phyloP scores from a whole-genome alignment of 2,888 invertebrate species.

The Epirrita christyi region DNA sequence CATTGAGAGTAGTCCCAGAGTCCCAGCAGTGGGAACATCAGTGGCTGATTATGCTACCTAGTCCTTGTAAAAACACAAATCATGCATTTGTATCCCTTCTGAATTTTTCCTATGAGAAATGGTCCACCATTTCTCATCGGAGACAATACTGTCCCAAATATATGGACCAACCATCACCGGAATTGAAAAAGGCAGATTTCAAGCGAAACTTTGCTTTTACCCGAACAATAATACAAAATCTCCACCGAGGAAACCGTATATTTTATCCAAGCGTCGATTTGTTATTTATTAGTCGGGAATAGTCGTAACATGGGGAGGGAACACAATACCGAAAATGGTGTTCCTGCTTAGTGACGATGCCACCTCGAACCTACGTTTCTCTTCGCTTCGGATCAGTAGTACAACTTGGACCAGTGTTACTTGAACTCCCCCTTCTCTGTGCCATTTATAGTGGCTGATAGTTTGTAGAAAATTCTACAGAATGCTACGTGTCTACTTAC shows the following conservation, averaged over 20 bases:
- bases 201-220: constrained; percentile 59
- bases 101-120: constrained; percentile 6
- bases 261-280: constrained; percentile 82
- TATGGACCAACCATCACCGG: constrained; percentile 45
- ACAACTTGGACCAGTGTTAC: constrained; percentile 52
- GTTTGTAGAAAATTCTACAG: constrained; percentile 51
- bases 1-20: too few species aligned
- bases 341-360: constrained; percentile 78
- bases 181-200: constrained; percentile 62
- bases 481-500: constrained; percentile 58
- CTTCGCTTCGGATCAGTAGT: constrained; percentile 62
- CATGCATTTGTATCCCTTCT: background rate
- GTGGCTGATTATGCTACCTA: background rate
- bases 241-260: constrained; percentile 73
- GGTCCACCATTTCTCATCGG: constrained; percentile 25
- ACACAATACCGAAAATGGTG: constrained; percentile 79
- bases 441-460: constrained; percentile 46
- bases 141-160: constrained; percentile 41
- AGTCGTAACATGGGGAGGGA: constrained; percentile 78
- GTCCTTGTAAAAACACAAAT: too few species aligned
- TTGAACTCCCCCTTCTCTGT: constrained; percentile 62
- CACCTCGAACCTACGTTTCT: constrained; percentile 70
- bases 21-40: too few species aligned
- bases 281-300: constrained; percentile 83
- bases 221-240: constrained; percentile 65